Conservation (phyloP, 2,113 vertebrate species). For the Syngnathus floridae region DNA sequence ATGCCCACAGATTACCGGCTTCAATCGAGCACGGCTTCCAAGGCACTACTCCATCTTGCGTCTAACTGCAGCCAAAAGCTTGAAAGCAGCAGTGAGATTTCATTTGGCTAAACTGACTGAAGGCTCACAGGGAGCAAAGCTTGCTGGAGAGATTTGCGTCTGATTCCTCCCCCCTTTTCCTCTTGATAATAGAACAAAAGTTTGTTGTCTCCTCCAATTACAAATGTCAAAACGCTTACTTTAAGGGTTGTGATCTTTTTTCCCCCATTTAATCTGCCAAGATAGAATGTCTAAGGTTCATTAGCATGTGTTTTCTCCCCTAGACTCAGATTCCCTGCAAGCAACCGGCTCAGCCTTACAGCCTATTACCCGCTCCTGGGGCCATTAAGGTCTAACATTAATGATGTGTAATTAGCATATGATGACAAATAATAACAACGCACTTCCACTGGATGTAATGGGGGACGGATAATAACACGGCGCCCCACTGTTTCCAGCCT, state of each 20-base stretch:
- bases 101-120: constrained; percentile 69
- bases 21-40: constrained; percentile 39
- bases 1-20: constrained; percentile 50
- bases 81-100: constrained; percentile 68
- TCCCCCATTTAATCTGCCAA: constrained; percentile 76
- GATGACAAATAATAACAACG: constrained; percentile 91
- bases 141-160: constrained; percentile 57
- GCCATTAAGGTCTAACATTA: constrained; percentile 88
- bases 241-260: constrained; percentile 79
- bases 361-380: constrained; percentile 77
- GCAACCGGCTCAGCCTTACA: constrained; percentile 72
- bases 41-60: constrained; percentile 65
- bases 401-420: constrained; percentile 95
- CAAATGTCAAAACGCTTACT: constrained; percentile 82
- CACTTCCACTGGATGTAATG: constrained; percentile 81
- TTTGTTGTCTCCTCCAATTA: constrained; percentile 77
- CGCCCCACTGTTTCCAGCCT: constrained; percentile 73
- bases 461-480: constrained; percentile 90
- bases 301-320: constrained; percentile 72
- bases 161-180: constrained; percentile 43
- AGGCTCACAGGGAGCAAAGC: constrained; percentile 61
- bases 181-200: constrained; percentile 70
- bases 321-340: constrained; percentile 65
- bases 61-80: constrained; percentile 61
- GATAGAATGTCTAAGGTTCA: constrained; percentile 77